These are phyloP conservation scores for Sander lucioperca DNA, from an alignment of 2,113 vertebrate species.

Conservation along the genomic window DNA sequence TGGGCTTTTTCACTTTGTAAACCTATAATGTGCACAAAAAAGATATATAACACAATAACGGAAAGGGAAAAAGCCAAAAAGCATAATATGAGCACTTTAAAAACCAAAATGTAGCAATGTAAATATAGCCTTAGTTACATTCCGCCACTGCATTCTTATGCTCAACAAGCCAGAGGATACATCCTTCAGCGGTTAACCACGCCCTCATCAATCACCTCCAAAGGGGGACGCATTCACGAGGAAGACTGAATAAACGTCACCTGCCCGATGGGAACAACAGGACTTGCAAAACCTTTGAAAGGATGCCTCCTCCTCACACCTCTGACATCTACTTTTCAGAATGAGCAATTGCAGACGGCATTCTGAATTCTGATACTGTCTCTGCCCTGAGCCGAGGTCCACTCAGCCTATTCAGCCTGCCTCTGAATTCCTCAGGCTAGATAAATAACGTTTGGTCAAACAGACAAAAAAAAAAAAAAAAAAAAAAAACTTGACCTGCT, in stretches of 20 bases:
- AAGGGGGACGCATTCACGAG: slow-evolving; percentile 22
- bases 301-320: slow-evolving; percentile 30
- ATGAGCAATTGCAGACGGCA: slow-evolving; percentile 58
- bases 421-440: slow-evolving; percentile 34
- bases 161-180: slow-evolving; percentile 5
- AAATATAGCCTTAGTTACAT: too few species aligned
- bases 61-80: too few species aligned
- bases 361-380: slow-evolving; percentile 60
- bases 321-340: slow-evolving; percentile 45
- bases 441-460: slow-evolving; percentile 46
- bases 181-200: slow-evolving; percentile 48
- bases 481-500: slow-evolving; percentile 28
- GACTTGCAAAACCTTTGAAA: slow-evolving; percentile 47
- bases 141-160: slow-evolving; percentile 30
- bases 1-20: too few species aligned
- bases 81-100: too few species aligned
- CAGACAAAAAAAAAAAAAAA: neutral
- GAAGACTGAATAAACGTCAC: slow-evolving; percentile 44
- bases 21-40: too few species aligned
- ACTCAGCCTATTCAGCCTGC: slow-evolving; percentile 21
- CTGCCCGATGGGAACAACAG: slow-evolving; percentile 10
- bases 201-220: slow-evolving; percentile 67
- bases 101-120: too few species aligned
- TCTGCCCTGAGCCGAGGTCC: neutral
- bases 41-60: too few species aligned